Conservation (phyloP, 2,888 invertebrate species). For the Metallyticus violacea region DNA sequence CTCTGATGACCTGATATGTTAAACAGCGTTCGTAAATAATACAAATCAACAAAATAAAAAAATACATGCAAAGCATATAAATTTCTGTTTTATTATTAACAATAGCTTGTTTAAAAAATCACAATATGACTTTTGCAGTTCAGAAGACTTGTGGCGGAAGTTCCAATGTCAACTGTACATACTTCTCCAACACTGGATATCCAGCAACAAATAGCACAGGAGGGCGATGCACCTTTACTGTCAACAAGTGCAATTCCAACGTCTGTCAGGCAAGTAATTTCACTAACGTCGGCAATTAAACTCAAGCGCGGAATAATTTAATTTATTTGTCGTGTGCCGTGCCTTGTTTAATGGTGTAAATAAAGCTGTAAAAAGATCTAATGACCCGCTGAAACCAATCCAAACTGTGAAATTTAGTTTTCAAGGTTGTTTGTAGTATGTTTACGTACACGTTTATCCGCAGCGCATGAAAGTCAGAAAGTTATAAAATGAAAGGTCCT, state of each 20-base stretch:
- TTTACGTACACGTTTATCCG: neutral
- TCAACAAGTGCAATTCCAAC: constrained; percentile 64
- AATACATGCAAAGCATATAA: no score
- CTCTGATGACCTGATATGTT: no score
- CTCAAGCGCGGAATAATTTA: neutral
- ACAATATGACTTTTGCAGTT: no score
- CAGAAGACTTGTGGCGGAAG: constrained; percentile 68
- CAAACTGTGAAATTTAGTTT: neutral
- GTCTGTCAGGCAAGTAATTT: constrained; percentile 62
- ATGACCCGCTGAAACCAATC: neutral
- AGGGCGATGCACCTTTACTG: constrained; percentile 64
- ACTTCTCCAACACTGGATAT: constrained; percentile 76
- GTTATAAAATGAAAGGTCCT: no score
- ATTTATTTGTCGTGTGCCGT: neutral
- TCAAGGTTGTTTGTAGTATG: neutral
- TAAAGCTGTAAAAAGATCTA: neutral
- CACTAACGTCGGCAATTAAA: neutral
- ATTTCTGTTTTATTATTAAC: no score
- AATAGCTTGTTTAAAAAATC: no score
- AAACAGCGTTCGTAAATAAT: no score
- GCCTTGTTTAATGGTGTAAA: neutral
- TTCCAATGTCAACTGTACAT: constrained; percentile 75
- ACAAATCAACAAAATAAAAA: no score
- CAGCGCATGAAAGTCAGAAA: no score
- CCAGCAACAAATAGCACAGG: constrained; percentile 66